phyloP scores from a whole-genome alignment of 2,797 vertebrate species.

The Lutra lutra region DNA sequence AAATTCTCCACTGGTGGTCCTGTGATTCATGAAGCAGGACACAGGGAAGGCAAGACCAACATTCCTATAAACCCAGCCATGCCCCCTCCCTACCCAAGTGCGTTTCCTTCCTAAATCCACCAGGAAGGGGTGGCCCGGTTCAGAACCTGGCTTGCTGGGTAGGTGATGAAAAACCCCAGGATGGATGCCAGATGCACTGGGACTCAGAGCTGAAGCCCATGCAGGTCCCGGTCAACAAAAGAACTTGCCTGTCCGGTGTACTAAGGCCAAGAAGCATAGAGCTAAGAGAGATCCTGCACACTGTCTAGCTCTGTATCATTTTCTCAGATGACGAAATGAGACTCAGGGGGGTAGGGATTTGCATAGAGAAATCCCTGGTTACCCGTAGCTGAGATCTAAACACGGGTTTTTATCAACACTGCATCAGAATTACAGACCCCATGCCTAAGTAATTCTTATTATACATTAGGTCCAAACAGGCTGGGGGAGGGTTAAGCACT shows the following conservation, averaged over 20 bases:
- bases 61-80: slow-evolving; percentile 28
- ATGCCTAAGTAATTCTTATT: slow-evolving; percentile 11
- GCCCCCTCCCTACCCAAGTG: neutral
- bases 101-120: slow-evolving; percentile 41
- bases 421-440: slow-evolving; percentile 4
- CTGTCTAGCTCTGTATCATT: neutral
- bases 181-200: neutral
- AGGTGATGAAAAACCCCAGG: slow-evolving; percentile 44
- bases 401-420: neutral
- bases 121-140: slow-evolving; percentile 38
- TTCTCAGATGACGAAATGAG: slow-evolving; percentile 41
- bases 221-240: slow-evolving; percentile 60
- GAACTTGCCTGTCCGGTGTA: neutral
- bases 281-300: neutral
- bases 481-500: neutral
- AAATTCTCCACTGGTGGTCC: slow-evolving; percentile 71
- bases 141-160: slow-evolving; percentile 34
- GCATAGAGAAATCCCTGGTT: slow-evolving; percentile 29
- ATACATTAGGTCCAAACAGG: neutral
- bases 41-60: neutral
- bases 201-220: slow-evolving; percentile 50
- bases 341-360: slow-evolving; percentile 26
- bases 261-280: slow-evolving; percentile 2
- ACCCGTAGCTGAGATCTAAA: slow-evolving; percentile 58
- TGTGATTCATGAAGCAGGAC: neutral